These are phyloP conservation scores for Hylyphantes graminicola DNA, from an alignment of 1,140 invertebrate genomes.

Conservation along the genomic window DNA sequence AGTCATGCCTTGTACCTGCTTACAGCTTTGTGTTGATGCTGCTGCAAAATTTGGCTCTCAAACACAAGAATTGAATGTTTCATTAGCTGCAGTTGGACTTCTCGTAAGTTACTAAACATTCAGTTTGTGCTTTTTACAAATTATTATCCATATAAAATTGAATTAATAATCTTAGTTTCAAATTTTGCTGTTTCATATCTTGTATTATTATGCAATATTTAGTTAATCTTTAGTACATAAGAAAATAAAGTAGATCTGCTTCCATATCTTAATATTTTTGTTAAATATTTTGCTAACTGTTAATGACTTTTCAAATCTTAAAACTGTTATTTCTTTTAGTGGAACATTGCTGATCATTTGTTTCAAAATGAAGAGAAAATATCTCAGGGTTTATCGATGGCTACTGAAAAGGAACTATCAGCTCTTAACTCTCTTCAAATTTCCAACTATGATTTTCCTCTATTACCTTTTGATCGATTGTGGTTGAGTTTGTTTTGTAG, in stretches of 20 bases:
- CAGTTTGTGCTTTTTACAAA: background rate
- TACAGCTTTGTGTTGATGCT: conserved; percentile 92
- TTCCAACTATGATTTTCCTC: conserved; percentile 40
- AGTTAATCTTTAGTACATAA: background rate
- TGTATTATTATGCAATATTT: background rate
- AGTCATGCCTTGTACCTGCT: conserved; percentile 85
- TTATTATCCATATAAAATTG: background rate
- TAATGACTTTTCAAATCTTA: background rate
- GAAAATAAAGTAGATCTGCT: too few species aligned
- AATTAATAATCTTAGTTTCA: background rate
- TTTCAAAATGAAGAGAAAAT: conserved; percentile 94
- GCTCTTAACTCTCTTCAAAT: conserved; percentile 39
- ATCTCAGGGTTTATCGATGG: conserved; percentile 76
- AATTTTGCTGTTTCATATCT: background rate
- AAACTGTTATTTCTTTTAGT: conserved; percentile 73
- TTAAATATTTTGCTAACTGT: background rate
- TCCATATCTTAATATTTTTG: background rate
- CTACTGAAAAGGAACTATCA: conserved; percentile 43
- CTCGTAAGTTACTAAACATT: conserved; percentile 76
- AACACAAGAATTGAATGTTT: conserved; percentile 97
- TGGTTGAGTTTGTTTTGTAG: conserved; percentile 96
- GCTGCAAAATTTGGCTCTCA: conserved; percentile 96
- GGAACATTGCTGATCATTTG: conserved; percentile 98
- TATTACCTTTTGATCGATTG: conserved; percentile 88
- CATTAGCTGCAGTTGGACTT: conserved; percentile 95